Base-by-base conservation (phyloP, 2,888 invertebrate species). In the Malthinus seriepunctatus region DNA sequence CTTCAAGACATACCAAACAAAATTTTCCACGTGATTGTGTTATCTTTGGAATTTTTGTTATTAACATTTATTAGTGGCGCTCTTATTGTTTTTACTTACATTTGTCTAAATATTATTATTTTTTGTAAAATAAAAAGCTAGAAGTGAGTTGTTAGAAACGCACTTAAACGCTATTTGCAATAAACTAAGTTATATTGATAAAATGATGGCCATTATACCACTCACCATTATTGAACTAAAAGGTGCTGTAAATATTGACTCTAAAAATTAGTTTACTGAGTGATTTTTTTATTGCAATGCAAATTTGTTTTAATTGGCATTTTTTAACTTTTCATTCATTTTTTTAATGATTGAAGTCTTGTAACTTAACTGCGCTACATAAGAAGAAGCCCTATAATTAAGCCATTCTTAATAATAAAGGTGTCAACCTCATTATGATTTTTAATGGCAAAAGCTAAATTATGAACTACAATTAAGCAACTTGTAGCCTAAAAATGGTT, bases 221-320 rank as follows among this genome's bases (percentile, higher is more conserved):
- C 37, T 44, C 42, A 44, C 42, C 42, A 14, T 42, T 51, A 51
- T 37, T 35, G 35, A 49, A 35, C 35, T 49, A 49, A 49, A 49
- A 49, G 23, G 14, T 14, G 32, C 42, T 51, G 51, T 33, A 44
- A 51, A 51, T 51, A 51, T 51, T 51, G 39, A 23, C 42, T 33
- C 32, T 51, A 42, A 15, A 44, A 44, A 34, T 42, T 42, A n/a
- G 42, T 51, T 44, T 44, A 15, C 11, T 32, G 14, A 42, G 39
- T 23, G 31, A 50, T 50, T 50, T 50, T 50, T 37, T 23, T 31
- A 50, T 32, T 50, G 50, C 10, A 50, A 38, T 15, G 37, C 32
- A 38, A 39, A 50, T 50, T 23, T 44, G 11, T 44, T 44, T n/a
- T 44, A 44, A 23, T 10, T 44, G 8, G 12, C 5, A 37, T 10